phyloP scores from a whole-genome alignment of 2,888 invertebrate genomes.

The Xestia rhomboidea region DNA sequence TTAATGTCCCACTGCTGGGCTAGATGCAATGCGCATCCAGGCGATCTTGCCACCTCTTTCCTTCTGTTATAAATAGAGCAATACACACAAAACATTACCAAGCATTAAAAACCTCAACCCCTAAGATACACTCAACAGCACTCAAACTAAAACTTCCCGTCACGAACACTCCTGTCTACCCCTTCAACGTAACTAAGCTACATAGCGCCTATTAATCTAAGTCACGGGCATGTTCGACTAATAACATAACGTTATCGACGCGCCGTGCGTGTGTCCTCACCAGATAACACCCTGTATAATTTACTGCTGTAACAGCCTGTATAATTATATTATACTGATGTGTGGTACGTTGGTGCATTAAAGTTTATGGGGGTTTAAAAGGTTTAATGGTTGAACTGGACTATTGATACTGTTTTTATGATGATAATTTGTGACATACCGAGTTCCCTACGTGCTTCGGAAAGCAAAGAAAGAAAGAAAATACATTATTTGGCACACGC shows the following conservation, averaged over 20 bases:
- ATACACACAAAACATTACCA: not conserved
- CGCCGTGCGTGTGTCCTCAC: constrained; percentile 60
- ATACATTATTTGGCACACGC: too few species aligned
- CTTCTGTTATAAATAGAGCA: not conserved
- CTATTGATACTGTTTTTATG: not conserved
- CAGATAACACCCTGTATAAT: constrained; percentile 68
- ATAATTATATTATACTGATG: constrained; percentile 58
- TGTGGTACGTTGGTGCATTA: constrained; percentile 41
- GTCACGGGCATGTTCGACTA: constrained; percentile 54
- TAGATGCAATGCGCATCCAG: not conserved
- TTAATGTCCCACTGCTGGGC: not conserved
- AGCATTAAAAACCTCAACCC: not conserved
- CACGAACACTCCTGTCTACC: constrained; percentile 12
- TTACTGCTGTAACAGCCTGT: constrained; percentile 57
- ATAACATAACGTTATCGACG: constrained; percentile 64
- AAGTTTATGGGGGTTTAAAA: constrained; percentile 10
- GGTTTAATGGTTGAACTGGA: not conserved
- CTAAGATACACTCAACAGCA: not conserved
- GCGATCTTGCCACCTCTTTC: not conserved
- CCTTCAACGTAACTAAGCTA: constrained; percentile 37
- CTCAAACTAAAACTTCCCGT: constrained; percentile 16
- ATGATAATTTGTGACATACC: not conserved
- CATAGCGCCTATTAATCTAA: constrained; percentile 58
- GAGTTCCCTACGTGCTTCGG: too few species aligned
- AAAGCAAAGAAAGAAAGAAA: too few species aligned